Conservation (phyloP, 1,140 invertebrate genomes). For the Centruroides vittatus region DNA sequence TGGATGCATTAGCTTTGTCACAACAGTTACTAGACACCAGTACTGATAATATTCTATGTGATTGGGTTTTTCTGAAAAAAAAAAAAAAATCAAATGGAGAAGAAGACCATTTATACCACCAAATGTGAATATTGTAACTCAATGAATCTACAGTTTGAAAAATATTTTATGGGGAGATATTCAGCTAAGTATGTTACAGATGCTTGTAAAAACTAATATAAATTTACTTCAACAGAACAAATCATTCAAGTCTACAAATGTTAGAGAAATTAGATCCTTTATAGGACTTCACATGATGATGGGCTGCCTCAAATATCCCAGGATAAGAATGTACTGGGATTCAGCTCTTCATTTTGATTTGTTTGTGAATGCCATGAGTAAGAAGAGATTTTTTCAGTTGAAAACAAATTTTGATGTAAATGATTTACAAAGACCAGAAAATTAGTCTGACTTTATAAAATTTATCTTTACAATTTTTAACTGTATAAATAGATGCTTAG, state of each 20-base stretch:
- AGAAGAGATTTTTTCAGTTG: constrained; percentile 19
- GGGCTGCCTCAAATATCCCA: not conserved
- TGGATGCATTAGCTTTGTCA: no score
- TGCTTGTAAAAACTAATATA: not conserved
- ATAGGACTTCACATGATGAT: constrained; percentile 5
- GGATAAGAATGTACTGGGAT: constrained; percentile 3
- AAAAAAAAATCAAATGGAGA: no score
- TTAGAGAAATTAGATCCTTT: not conserved
- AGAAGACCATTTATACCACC: no score
- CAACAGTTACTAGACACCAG: no score
- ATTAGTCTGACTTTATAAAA: no score
- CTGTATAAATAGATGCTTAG: constrained; percentile 18
- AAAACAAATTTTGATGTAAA: constrained; percentile 21
- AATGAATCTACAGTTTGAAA: no score
- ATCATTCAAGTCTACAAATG: not conserved
- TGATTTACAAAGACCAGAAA: constrained; percentile 11
- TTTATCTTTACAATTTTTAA: constrained; percentile 22
- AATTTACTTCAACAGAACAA: not conserved
- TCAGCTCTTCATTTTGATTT: not conserved
- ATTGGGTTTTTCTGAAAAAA: no score
- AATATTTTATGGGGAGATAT: not conserved
- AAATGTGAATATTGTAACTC: no score
- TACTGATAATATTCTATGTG: no score
- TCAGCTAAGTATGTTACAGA: constrained; percentile 1
- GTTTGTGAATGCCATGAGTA: constrained; percentile 4